These are phyloP conservation scores for Periophthalmus modestus DNA, from an alignment of 2,113 vertebrate genomes.

Conservation along the genomic window DNA sequence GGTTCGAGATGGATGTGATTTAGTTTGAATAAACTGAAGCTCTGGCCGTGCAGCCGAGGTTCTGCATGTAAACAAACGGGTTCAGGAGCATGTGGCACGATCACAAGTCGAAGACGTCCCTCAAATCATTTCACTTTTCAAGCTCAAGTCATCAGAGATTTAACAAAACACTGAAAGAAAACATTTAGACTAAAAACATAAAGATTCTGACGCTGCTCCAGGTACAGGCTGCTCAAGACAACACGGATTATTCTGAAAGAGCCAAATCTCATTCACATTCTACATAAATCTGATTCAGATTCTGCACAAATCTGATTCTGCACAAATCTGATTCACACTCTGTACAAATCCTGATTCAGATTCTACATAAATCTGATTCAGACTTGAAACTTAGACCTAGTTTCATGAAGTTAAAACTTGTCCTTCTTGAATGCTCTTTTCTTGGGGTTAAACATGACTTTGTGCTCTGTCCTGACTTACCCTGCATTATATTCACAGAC, in stretches of 20 bases:
- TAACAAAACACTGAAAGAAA: neutral
- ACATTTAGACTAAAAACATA: neutral
- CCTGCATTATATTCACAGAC: too few species aligned
- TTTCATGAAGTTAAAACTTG: neutral
- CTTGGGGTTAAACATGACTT: neutral
- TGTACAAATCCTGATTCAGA: too few species aligned
- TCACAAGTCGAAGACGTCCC: neutral
- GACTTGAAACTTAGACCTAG: neutral
- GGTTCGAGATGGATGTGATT: slow-evolving; percentile 30
- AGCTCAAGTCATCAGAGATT: neutral
- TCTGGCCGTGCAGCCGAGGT: slow-evolving; percentile 7
- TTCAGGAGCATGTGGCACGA: neutral
- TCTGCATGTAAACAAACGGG: slow-evolving; percentile 26
- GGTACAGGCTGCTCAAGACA: too few species aligned
- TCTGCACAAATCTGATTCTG: too few species aligned
- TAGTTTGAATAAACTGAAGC: slow-evolving; percentile 20
- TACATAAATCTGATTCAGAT: too few species aligned
- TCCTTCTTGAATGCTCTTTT: neutral
- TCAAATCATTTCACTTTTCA: neutral
- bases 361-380: too few species aligned
- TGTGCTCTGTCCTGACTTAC: too few species aligned
- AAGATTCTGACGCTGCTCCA: too few species aligned
- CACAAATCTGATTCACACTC: too few species aligned
- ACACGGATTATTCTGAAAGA: too few species aligned
- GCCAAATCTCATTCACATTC: too few species aligned